Conservation (phyloP, 2,888 invertebrate species). For the Muscina levida region DNA sequence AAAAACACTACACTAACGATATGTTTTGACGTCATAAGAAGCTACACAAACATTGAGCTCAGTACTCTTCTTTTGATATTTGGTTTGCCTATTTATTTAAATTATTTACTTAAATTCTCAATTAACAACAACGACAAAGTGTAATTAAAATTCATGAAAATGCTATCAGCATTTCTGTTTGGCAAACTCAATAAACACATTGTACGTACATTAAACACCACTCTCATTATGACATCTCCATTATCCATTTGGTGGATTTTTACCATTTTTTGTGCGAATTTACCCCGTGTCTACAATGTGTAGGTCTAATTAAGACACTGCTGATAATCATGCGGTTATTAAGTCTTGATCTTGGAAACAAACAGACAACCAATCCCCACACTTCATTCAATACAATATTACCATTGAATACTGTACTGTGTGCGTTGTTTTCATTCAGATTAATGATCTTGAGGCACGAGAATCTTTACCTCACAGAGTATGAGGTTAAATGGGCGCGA, state of each 20-base stretch:
- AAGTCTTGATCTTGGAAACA: constrained; percentile 54
- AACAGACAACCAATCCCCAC: constrained; percentile 17
- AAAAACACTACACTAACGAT: constrained; percentile 25
- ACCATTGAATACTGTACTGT: too few relatives aligned
- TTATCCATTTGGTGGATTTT: neutral
- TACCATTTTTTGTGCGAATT: neutral
- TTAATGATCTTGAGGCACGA: constrained; percentile 24
- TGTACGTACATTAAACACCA: neutral
- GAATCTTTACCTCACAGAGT: constrained; percentile 1
- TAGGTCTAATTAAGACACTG: constrained; percentile 46
- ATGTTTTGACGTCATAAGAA: constrained; percentile 7
- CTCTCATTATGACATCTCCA: constrained; percentile 10
- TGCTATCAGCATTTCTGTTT: constrained; percentile 19
- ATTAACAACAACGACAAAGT: constrained; percentile 19
- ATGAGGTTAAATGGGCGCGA: too few relatives aligned
- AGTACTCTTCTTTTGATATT: neutral
- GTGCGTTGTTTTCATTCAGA: constrained; percentile 28
- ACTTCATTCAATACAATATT: too few relatives aligned
- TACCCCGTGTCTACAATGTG: neutral
- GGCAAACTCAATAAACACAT: neutral
- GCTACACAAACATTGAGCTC: neutral
- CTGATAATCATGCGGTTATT: constrained; percentile 45
- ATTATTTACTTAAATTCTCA: constrained; percentile 12
- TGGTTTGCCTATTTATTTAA: constrained; percentile 1
- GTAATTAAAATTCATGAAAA: constrained; percentile 18